These are phyloP conservation scores for Muschampia plurimacula DNA, from an alignment of 2,888 invertebrate species.

Conservation along the genomic window DNA sequence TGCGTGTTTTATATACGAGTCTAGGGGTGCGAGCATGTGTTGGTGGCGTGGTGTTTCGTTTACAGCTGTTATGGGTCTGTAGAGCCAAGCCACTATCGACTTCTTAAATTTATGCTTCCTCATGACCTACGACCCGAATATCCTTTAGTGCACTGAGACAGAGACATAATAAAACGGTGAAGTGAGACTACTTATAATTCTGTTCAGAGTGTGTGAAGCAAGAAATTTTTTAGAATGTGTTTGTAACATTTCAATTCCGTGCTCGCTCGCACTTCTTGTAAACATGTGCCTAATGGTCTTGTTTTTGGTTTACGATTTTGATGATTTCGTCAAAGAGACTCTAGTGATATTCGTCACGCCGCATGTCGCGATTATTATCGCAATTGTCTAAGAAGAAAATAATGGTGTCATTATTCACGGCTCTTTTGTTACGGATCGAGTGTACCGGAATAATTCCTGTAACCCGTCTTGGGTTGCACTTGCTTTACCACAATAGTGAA, in stretches of 20 bases:
- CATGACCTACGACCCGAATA: conserved; percentile 75
- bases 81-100: conserved; percentile 70
- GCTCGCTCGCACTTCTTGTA: conserved; percentile 37
- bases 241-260: conserved; percentile 47
- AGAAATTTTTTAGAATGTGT: conserved; percentile 59
- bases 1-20: conserved; percentile 55
- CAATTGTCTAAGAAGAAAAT: conserved; percentile 63
- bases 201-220: conserved; percentile 57
- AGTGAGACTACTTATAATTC: conserved; percentile 65
- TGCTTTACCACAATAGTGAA: conserved; percentile 74
- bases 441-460: conserved; percentile 74
- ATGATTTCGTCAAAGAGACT: conserved; percentile 35
- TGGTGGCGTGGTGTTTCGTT: conserved; percentile 69
- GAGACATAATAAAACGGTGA: conserved; percentile 60
- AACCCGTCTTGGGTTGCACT: conserved; percentile 71
- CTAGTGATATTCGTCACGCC: conserved; percentile 34
- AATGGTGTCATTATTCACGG: conserved; percentile 80
- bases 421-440: conserved; percentile 77
- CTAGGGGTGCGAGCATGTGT: conserved; percentile 78
- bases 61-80: conserved; percentile 83
- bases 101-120: conserved; percentile 83
- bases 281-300: conserved; percentile 33
- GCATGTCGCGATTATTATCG: conserved; percentile 55
- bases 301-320: conserved; percentile 27
- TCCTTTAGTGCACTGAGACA: conserved; percentile 53